These are phyloP conservation scores for Physocephala rufipes DNA, from an alignment of 2,888 invertebrate genomes.

Conservation along the genomic window DNA sequence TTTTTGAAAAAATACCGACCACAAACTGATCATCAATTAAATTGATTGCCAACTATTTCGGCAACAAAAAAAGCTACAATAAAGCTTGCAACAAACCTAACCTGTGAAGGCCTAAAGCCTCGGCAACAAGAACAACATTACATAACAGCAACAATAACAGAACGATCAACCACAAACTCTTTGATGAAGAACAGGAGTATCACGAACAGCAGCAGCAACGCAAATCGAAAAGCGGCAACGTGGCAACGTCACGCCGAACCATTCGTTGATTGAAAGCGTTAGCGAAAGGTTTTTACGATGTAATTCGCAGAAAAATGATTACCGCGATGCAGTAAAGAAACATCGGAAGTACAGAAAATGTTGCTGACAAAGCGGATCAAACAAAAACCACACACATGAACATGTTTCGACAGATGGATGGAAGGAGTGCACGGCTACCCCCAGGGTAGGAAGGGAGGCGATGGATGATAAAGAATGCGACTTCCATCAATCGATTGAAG, in stretches of 20 bases:
- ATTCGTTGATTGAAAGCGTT: slow-evolving; percentile 15
- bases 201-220: neutral
- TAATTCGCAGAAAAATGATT: slow-evolving; percentile 1
- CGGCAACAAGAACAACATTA: neutral
- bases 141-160: neutral
- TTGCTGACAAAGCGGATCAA: slow-evolving; percentile 3
- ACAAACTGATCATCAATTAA: slow-evolving; percentile 12
- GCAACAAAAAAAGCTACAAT: neutral
- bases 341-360: slow-evolving; percentile 14
- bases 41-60: slow-evolving; percentile 2
- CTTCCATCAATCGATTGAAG: slow-evolving; percentile 9
- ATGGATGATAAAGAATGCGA: neutral
- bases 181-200: neutral
- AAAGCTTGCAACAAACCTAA: too few species aligned
- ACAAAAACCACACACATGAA: neutral
- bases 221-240: neutral
- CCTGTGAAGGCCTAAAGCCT: too few species aligned
- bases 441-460: neutral
- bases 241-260: neutral
- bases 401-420: neutral
- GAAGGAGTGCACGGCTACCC: neutral
- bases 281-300: neutral
- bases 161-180: neutral
- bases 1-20: slow-evolving; percentile 6
- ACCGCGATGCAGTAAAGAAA: neutral